Evolutionary conservation across 2,113 vertebrate genomes (phyloP).

Genomic region (Plotosus lineatus): DNA sequence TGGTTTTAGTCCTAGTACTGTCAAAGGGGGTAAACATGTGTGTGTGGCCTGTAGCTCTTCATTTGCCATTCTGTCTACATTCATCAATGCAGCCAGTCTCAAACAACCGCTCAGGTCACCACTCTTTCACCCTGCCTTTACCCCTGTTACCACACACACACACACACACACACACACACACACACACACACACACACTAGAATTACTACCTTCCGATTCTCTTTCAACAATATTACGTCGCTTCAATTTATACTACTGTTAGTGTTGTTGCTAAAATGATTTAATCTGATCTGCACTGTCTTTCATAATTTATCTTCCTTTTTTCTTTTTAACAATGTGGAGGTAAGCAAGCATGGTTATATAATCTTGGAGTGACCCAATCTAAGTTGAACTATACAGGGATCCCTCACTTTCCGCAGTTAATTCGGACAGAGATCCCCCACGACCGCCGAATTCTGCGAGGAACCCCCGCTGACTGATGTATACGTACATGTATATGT

Average conservation of each 20-base stretch:
- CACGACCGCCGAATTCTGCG: too few relatives aligned
- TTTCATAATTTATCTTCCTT: neutral
- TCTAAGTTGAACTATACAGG: too few relatives aligned
- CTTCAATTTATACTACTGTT: neutral
- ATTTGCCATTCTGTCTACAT: constrained; percentile 24
- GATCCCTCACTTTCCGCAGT: too few relatives aligned
- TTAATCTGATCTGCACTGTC: neutral
- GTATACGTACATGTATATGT: too few relatives aligned
- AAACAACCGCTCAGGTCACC: constrained; percentile 46
- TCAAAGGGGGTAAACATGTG: neutral
- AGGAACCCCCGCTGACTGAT: too few relatives aligned
- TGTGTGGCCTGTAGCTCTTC: constrained; percentile 16
- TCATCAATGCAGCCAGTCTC: neutral
- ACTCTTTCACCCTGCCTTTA: constrained; percentile 8
- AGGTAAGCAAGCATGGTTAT: neutral
- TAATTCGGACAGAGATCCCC: too few relatives aligned
- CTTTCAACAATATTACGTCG: too few relatives aligned
- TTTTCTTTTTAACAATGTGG: neutral
- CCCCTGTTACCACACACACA: constrained; percentile 7
- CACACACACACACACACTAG: constrained; percentile 10
- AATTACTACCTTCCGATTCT: neutral
- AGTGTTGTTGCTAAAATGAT: neutral
- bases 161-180: constrained; percentile 27
- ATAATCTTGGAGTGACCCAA: neutral
- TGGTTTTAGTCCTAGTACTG: constrained; percentile 12